Base-by-base conservation (phyloP, 2,113 vertebrate species). In the Bothrops jararaca region DNA sequence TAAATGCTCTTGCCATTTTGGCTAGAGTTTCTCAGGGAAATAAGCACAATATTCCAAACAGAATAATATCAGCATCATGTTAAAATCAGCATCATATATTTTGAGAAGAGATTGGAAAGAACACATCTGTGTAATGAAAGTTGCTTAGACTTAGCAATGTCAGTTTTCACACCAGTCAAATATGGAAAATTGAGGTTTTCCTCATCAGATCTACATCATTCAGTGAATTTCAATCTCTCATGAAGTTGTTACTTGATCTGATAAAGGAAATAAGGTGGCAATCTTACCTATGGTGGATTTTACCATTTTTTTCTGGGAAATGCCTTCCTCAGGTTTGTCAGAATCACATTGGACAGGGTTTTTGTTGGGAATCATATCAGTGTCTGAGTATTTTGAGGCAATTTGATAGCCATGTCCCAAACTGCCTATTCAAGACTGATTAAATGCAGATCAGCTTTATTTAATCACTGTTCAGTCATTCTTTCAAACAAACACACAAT, bases 1-100 rank as follows among this genome's bases (percentile, higher is more conserved):
- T 52, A 86, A 86, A 86, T 95, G 95, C 57, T 90, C 95, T 92
- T 69, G 86, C 86, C 7, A 26, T 89, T 91, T 87, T 89, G 0
- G 26, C 56, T 10, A 57, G 26, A 58, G 39, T 54, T 86, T 53
- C 80, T 29, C 48, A 26, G 13, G 10, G 4, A 1, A 88, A 48
- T 88, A 94, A 93, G 88, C 48, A 56, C 6, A 1, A 23, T 20
- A 86, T 57, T 80, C 20, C 92, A 4, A 80, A 2, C 22, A 92
- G 64, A 64, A 92, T 13, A 69, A 29, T 34, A n/a, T 15, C 64
- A 57, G n/a, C 4, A 4, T 91, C 91, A 86, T 39, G 69, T 90
- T 34, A 69, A 69, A 88, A 69, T 12, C 7, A 54, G 58, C 11
- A 42, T 54, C n/a, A 24, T 88, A 54, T 11, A 53, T 64, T 39